Percentiles rank a stretch among this genome's conserved stretches.
These are phyloP conservation scores for Melitaea athalia DNA, from an alignment of 2,888 invertebrate genomes.

Conservation along the genomic window DNA sequence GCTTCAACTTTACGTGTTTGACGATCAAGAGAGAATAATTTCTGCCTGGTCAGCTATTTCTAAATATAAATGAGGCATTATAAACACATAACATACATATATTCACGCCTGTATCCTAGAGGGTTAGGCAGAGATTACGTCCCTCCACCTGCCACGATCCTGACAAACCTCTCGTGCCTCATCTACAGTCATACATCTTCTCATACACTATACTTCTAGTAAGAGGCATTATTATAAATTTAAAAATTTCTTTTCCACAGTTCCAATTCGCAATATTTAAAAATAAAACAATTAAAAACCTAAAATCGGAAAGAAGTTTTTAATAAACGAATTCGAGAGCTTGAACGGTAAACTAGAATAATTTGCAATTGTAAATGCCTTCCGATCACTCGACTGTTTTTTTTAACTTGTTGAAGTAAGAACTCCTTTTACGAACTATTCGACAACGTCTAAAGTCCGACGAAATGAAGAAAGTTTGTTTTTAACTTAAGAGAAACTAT, in stretches of 20 bases:
- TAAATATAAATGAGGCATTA: too few species aligned
- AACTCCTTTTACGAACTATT: constrained; percentile 33
- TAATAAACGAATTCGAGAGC: constrained; percentile 33
- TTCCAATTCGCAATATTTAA: not conserved
- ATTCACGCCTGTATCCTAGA: too few species aligned
- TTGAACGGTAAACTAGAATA: constrained; percentile 34
- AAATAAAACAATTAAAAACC: not conserved
- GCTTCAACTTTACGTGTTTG: too few species aligned
- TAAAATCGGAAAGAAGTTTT: constrained; percentile 31
- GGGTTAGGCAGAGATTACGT: too few species aligned
- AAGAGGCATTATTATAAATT: too few species aligned
- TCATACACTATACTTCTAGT: too few species aligned
- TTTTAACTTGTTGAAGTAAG: constrained; percentile 32
- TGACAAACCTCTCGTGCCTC: too few species aligned
- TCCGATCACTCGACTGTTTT: constrained; percentile 32
- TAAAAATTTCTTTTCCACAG: not conserved
- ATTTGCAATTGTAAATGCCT: constrained; percentile 37
- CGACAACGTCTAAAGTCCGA: constrained; percentile 14
- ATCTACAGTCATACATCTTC: too few species aligned
- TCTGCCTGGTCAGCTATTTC: too few species aligned
- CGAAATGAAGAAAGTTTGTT: constrained; percentile 38
- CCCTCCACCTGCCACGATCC: too few species aligned
- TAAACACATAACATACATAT: too few species aligned
- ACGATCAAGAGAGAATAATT: not conserved
- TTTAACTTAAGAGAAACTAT: constrained; percentile 24